A percentile compares a stretch with the other conserved stretches of the same genome.
phyloP scores from a whole-genome alignment of 2,888 invertebrate species.

The Eristalis tenax region DNA sequence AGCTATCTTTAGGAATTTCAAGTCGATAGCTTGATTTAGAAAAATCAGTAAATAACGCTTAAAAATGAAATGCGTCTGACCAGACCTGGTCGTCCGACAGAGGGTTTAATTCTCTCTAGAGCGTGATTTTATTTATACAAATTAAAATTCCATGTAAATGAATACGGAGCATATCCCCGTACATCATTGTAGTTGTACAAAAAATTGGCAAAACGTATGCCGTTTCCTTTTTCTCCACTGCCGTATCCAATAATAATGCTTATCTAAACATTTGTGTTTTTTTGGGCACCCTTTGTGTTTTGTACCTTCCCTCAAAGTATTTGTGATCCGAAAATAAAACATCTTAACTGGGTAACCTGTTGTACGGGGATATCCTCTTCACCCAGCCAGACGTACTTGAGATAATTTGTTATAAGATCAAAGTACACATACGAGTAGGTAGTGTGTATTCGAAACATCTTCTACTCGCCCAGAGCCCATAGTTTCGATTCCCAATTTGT shows the following conservation, averaged over 20 bases:
- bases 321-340: slow-evolving; percentile 3
- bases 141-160: too few species aligned
- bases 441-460: not conserved
- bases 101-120: too few species aligned
- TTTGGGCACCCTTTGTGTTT: not conserved
- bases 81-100: too few species aligned
- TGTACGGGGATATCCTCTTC: slow-evolving; percentile 8
- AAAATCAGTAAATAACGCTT: too few species aligned
- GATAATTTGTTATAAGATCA: slow-evolving; percentile 9
- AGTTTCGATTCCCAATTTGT: slow-evolving; percentile 7
- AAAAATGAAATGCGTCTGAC: too few species aligned
- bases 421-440: not conserved
- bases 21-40: too few species aligned
- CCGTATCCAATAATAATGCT: not conserved
- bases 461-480: not conserved
- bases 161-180: too few species aligned
- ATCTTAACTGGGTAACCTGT: slow-evolving; percentile 2
- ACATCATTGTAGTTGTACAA: too few species aligned
- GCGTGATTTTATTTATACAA: too few species aligned
- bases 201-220: not conserved
- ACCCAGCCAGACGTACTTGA: slow-evolving; percentile 7
- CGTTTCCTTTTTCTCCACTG: not conserved
- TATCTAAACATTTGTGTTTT: not conserved
- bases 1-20: too few species aligned
- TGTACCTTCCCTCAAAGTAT: not conserved